Evolutionary conservation across 2,113 vertebrate species (phyloP).

Genomic region (Ariopsis seemanni): DNA sequence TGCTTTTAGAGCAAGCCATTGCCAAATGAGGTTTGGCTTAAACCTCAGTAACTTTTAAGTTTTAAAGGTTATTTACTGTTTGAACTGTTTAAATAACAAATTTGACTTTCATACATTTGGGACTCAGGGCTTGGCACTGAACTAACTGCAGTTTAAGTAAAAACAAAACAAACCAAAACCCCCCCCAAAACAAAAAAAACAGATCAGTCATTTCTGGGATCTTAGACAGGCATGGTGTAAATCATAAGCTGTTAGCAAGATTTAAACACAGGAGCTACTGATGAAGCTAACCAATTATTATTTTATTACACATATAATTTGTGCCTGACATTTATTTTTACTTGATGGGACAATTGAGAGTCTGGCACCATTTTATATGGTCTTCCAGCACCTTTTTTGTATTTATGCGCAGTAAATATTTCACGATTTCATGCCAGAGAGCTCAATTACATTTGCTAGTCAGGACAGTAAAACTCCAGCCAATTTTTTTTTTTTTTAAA

Average conservation of each 20-base stretch:
- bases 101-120: neutral
- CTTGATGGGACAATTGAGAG: conserved; percentile 22
- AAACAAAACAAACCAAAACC: neutral
- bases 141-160: neutral
- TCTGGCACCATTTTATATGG: conserved; percentile 1
- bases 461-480: neutral
- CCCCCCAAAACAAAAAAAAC: neutral
- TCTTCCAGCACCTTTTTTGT: neutral
- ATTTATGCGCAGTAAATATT: conserved; percentile 29
- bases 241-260: conserved; percentile 15
- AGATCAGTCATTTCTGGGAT: neutral
- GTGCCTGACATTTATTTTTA: conserved; percentile 10
- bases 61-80: neutral
- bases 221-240: neutral
- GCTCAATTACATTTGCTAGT: conserved; percentile 15
- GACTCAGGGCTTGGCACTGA: neutral
- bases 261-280: conserved; percentile 5
- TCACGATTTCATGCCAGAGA: conserved; percentile 11
- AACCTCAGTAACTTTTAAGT: neutral
- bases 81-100: neutral
- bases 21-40: neutral
- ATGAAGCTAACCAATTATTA: conserved; percentile 17
- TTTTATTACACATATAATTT: conserved; percentile 17
- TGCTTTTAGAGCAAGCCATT: neutral
- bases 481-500: too few species aligned